Evolutionary conservation across 2,113 vertebrate genomes (phyloP), one percentile per base, ranked within the genome.

Genomic region (Australoheros scitulus): DNA sequence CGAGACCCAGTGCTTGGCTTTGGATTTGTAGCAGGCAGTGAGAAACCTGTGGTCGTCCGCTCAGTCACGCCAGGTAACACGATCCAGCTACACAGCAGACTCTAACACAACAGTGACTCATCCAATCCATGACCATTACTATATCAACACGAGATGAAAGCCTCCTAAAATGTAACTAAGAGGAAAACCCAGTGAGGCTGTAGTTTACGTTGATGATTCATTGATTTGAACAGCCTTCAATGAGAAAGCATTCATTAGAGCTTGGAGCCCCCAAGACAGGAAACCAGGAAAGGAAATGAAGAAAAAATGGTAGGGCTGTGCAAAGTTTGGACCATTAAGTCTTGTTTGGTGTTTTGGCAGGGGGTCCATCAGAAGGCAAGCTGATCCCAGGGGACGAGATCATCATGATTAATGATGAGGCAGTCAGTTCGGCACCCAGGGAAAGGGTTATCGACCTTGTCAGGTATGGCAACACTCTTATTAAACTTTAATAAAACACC

Each of bases 341-440:
- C 26, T 29, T 79, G 61, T 90, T 80, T 89, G 88, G 20, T 93
- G 58, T 88, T 56, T 63, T 95, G 87, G 74, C 95, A 99, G 98
- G 98, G 34, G 98, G 98, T 78, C 98, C 98, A 20, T 99, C 98
- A 22, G 98, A 99, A 96, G 97, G 97, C 91, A 98, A 96, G 91
- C 96, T 99, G 92, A 93, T 98, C 91, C 97, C 98, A 2, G 98
- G 98, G 93, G 98, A 99, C 94, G 98, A 99, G 90, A 99, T 99
- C 94, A 97, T 99, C 94, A 99, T 99, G 98, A 99, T 99, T 93
- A 99, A 99, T 82, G 97, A 99, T 92, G 98, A 99, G 91, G 95
- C 97, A 10, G 98, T 99, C 93, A 97, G 97, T 72, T 96, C 97
- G 26, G 98, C 98, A 77, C 97, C 98, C 76, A 97, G 98, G 92